Evolutionary conservation across 2,888 invertebrate genomes (phyloP).

Genomic region (Leucophenga maculata): DNA sequence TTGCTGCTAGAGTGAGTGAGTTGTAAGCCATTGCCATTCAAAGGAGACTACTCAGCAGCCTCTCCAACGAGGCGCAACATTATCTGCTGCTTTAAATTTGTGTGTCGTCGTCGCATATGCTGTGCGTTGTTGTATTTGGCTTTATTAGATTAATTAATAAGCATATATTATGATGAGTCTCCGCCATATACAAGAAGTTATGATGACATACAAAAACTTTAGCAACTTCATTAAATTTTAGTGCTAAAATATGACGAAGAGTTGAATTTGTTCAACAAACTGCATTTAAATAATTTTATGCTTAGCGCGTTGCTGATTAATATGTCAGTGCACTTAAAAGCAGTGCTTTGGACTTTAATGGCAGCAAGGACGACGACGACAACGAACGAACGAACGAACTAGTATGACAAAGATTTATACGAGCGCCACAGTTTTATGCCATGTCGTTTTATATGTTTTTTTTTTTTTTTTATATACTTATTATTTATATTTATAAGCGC

Average conservation of each 20-base stretch:
- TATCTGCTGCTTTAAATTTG: slow-evolving; percentile 13
- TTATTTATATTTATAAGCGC: slow-evolving; percentile 36
- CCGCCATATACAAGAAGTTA: background rate
- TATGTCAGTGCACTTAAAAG: no score
- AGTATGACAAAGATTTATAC: slow-evolving; percentile 27
- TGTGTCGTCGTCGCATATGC: slow-evolving; percentile 10
- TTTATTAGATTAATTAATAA: slow-evolving; percentile 54
- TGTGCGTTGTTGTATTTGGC: background rate
- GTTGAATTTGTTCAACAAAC: slow-evolving; percentile 1
- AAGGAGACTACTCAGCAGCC: background rate
- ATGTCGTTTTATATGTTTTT: no score
- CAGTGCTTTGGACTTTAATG: background rate
- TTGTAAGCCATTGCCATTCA: background rate
- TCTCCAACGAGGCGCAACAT: background rate
- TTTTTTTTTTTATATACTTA: slow-evolving; percentile 6
- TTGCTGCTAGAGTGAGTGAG: slow-evolving; percentile 5
- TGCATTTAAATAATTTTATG: slow-evolving; percentile 15
- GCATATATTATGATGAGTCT: background rate
- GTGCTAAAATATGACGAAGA: background rate
- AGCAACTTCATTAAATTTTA: background rate
- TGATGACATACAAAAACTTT: background rate
- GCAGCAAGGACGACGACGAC: background rate
- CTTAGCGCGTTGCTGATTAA: background rate
- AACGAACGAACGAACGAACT: no score
- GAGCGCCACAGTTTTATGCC: no score